Base-by-base conservation (phyloP, 2,888 invertebrate genomes). In the Drosophila vallismaia region DNA sequence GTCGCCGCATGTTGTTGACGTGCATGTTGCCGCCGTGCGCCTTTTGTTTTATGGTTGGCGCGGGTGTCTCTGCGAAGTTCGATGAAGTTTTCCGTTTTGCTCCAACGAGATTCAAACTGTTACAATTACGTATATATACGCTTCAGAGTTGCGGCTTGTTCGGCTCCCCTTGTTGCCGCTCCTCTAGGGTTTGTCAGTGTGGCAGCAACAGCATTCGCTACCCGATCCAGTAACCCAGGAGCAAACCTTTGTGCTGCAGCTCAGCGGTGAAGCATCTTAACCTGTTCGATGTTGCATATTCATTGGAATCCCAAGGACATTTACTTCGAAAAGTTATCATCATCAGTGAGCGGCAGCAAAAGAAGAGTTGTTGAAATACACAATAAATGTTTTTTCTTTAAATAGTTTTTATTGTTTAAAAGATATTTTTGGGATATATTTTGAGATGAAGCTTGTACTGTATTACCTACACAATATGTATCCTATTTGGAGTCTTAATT, bases 1-100 rank as follows among this genome's bases (percentile, higher is more conserved):
- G 71, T 67, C 72, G 77, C 87, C 87, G 71, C 82, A 87, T 87
- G 82, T 74, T 81, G 83, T 85, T 85, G 87, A 87, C 82, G 73
- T 87, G 82, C 72, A 76, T 81, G 77, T 68, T 82, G 87, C 74
- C 68, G 76, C 76, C 52, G 82, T 72, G 33, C 73, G 66, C 57
- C 51, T 63, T 71, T 79, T 77, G 76, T 77, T 81, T 83, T 80
- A 76, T 72, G 77, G 84, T 62, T 73, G 54, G 64, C 66, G 69
- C 71, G 83, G 64, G 75, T 72, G 80, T 76, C 71, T 76, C 52
- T 70, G 40, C 42, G 70, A 71, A 50, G 57, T 56, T 80, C 74
- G 64, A 78, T 76, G 53, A 74, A 84, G 86, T 84, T 86, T 86
- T 78, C 59, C 68, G 74, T 69, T 76, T 44, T 24, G 44, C 40